Evolutionary conservation across 2,888 invertebrate species (phyloP).

Genomic region (Argyra leucocephala): DNA sequence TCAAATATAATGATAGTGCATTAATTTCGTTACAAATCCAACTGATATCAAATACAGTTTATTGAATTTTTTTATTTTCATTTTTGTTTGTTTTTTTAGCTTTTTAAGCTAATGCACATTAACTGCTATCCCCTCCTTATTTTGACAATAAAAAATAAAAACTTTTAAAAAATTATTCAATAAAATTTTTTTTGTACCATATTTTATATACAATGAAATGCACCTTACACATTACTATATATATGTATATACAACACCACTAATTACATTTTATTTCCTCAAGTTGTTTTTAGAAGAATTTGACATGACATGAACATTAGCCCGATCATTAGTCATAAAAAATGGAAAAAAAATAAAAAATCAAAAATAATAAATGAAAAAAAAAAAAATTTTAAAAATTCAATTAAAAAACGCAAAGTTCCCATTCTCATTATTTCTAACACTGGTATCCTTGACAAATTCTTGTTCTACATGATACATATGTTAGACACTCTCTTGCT

Average conservation of each 20-base stretch:
- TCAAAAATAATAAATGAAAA: neutral
- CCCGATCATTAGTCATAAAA: constrained; percentile 1
- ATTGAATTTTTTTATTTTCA: no score
- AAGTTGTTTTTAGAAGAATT: constrained; percentile 1
- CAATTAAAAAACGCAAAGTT: neutral
- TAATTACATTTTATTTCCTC: constrained; percentile 2
- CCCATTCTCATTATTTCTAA: no score
- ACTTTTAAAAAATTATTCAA: no score
- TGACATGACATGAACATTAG: constrained; percentile 2
- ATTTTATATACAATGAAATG: constrained; percentile 11
- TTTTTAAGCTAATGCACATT: no score
- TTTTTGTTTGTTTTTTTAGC: no score
- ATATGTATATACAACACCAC: no score
- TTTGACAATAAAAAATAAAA: no score
- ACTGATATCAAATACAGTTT: no score
- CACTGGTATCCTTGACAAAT: neutral
- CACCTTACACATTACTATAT: constrained; percentile 6
- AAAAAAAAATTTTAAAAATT: neutral
- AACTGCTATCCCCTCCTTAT: no score
- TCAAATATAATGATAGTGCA: no score
- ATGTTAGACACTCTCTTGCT: neutral
- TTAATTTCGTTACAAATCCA: no score
- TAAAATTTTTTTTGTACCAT: no score
- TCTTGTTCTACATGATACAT: neutral
- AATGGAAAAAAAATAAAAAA: neutral